Base-by-base conservation (phyloP, 2,888 invertebrate species). In the Brachyptera risi region DNA sequence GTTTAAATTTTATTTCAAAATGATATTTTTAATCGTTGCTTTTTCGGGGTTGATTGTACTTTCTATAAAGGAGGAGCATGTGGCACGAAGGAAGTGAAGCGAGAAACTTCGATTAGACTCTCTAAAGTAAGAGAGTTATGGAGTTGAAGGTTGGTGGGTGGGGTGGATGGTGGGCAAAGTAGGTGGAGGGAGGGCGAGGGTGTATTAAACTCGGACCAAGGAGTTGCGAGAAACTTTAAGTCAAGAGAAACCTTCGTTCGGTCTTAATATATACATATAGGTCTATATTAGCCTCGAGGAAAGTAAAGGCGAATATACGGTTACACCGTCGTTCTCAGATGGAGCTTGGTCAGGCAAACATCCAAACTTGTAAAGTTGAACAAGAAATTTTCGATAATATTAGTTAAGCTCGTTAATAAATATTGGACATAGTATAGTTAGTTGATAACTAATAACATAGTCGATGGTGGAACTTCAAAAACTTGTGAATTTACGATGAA, bases 131-230 rank as follows among this genome's bases (percentile, higher is more conserved):
- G 54, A 54, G 54, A 54, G 54, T 54, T 54, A 54, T 54, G 35
- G 17, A 35, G 35, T 35, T 54, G 54, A 54, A 21, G 47, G 42
- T 17, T 17, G 17, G 42, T 17, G 19, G 9, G 7, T 15, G 42
- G 47, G 47, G 23, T 4, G 23, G 47, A 21, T 5, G 47, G 17
- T 3, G 23, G 23, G 54, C 17, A 13, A 37, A 19, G 54, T 5
- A 27, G 23, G 50, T 23, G 19, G 47, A 21, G 27, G 38, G 47
- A 50, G 49, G 50, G 31, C n/a, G n/a, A n/a, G n/a, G 40, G 35
- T 31, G 58, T 40, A 56, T 57, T 61, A 57, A 61, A 61, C 61
- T 61, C 58, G 57, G 61, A 58, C 61, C 57, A 61, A 61, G 61
- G 61, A 61, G 61, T 61, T 61, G 42, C 40, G 49, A 51, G 56